Conservation (phyloP, 2,888 invertebrate species). For the Drosophila aldrichi region DNA sequence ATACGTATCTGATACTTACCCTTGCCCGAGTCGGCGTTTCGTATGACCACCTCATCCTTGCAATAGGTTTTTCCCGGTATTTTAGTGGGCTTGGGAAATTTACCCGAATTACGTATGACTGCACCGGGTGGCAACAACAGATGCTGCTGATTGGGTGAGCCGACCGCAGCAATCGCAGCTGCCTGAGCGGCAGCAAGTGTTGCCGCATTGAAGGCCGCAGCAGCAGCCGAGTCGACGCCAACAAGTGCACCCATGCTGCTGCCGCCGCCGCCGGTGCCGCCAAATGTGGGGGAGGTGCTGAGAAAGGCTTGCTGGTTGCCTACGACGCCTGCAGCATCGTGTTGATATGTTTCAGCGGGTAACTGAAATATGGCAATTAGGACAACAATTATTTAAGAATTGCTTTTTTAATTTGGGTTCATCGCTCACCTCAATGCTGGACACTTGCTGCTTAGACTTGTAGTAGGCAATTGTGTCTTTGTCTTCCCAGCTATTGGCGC, state of each 20-base stretch:
- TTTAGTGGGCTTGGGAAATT: constrained; percentile 94
- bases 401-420: neutral
- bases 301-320: constrained; percentile 84
- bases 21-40: constrained; percentile 98
- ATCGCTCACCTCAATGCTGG: constrained; percentile 86
- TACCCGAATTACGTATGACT: constrained; percentile 94
- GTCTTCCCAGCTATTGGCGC: constrained; percentile 96
- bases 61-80: constrained; percentile 97
- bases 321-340: constrained; percentile 56
- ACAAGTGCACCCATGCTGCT: constrained; percentile 56
- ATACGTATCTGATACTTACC: constrained; percentile 86
- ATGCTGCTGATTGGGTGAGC: constrained; percentile 83
- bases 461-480: constrained; percentile 95
- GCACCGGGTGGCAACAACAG: constrained; percentile 91
- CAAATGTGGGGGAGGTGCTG: constrained; percentile 86
- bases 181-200: constrained; percentile 74
- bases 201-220: constrained; percentile 69
- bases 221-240: constrained; percentile 51
- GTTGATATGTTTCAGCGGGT: constrained; percentile 72
- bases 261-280: constrained; percentile 70
- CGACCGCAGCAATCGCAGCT: constrained; percentile 82
- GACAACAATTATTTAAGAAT: neutral
- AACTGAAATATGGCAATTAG: constrained; percentile 47
- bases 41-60: constrained; percentile 97
- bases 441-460: constrained; percentile 88